Evolutionary conservation across 2,888 invertebrate genomes (phyloP).

Genomic region (Hypomecis atomaria): DNA sequence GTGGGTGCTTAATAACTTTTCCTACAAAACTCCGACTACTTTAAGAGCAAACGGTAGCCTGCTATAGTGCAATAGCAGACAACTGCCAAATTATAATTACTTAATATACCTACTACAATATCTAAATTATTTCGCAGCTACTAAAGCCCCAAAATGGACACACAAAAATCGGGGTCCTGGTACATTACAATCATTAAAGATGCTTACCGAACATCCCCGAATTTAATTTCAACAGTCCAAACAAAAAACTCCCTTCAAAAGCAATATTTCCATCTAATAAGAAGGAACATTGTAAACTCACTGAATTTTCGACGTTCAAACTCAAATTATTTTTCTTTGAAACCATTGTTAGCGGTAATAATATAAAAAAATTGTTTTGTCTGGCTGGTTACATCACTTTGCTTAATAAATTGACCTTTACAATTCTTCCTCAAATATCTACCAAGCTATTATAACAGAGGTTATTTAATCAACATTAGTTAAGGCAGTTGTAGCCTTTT

Average conservation of each 20-base stretch:
- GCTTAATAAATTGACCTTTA: slow-evolving; percentile 40
- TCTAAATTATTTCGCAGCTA: too few relatives aligned
- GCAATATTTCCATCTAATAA: slow-evolving; percentile 27
- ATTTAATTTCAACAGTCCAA: slow-evolving; percentile 1
- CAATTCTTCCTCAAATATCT: slow-evolving; percentile 35
- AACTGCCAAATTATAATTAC: too few relatives aligned
- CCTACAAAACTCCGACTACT: too few relatives aligned
- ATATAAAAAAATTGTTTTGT: slow-evolving; percentile 35
- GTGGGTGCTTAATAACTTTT: too few relatives aligned
- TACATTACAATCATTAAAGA: not conserved
- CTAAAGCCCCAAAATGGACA: too few relatives aligned
- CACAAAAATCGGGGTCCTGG: not conserved
- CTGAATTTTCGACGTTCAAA: slow-evolving; percentile 24
- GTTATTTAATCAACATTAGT: slow-evolving; percentile 25
- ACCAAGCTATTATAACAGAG: slow-evolving; percentile 13
- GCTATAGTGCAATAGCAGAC: too few relatives aligned
- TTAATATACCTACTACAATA: too few relatives aligned
- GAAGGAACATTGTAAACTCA: slow-evolving; percentile 26
- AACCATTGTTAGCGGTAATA: slow-evolving; percentile 37
- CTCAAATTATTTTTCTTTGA: slow-evolving; percentile 35
- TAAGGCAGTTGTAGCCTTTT: slow-evolving; percentile 16
- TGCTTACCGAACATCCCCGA: not conserved
- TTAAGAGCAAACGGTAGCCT: too few relatives aligned
- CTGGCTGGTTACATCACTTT: slow-evolving; percentile 36
- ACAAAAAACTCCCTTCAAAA: slow-evolving; percentile 13